These are phyloP conservation scores for Megaceryle alcyon DNA, from an alignment of 2,797 vertebrate genomes.

Conservation along the genomic window DNA sequence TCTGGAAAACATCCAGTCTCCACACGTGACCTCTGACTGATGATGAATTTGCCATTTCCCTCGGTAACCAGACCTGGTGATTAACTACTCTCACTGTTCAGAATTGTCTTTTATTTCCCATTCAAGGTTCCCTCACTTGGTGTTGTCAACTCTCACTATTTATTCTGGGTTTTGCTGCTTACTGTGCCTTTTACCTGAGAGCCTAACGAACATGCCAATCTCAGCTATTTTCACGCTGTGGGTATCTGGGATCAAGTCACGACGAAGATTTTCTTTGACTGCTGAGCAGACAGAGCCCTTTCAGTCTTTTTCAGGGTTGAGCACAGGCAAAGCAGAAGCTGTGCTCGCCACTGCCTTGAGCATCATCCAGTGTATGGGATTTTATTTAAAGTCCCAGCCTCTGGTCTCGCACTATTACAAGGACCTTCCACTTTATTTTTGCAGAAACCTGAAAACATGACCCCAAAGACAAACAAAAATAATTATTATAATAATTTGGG, in stretches of 20 bases:
- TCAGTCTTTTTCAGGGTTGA: constrained; percentile 53
- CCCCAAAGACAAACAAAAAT: not conserved
- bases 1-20: constrained; percentile 46
- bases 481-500: not conserved
- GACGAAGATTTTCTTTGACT: constrained; percentile 60
- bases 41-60: constrained; percentile 58
- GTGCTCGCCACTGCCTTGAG: constrained; percentile 26
- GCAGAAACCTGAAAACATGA: not conserved
- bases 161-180: constrained; percentile 55
- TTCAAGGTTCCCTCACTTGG: constrained; percentile 23
- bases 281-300: constrained; percentile 64
- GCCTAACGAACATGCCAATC: constrained; percentile 54
- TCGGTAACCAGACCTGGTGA: constrained; percentile 25
- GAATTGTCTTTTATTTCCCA: constrained; percentile 53
- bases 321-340: constrained; percentile 47
- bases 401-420: not conserved
- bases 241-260: constrained; percentile 59
- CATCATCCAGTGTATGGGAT: not conserved
- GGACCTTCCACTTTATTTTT: not conserved
- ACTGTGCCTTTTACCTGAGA: constrained; percentile 66
- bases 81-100: constrained; percentile 36
- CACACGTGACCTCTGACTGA: not conserved
- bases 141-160: constrained; percentile 45
- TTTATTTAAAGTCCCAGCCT: constrained; percentile 59
- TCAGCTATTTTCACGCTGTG: constrained; percentile 65